A percentile compares a stretch with the other conserved stretches of the same genome.
phyloP scores from a whole-genome alignment of 1,140 invertebrate genomes.

The Dinoponera quadriceps region DNA sequence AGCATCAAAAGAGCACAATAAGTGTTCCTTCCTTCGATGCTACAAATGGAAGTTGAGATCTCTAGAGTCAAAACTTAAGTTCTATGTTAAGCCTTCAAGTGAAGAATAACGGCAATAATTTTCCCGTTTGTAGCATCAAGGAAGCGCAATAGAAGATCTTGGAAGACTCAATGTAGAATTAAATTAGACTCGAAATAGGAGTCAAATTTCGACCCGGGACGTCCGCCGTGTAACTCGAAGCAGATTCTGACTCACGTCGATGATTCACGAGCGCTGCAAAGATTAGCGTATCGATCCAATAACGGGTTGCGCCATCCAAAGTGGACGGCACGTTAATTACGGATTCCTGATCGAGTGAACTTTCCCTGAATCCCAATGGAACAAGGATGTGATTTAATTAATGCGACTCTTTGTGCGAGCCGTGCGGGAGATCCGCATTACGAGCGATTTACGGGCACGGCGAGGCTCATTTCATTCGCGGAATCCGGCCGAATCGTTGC shows the following conservation, averaged over 20 bases:
- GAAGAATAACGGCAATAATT: too few relatives aligned
- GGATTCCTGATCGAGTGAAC: constrained; percentile 51
- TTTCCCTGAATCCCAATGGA: constrained; percentile 33
- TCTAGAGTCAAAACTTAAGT: too few relatives aligned
- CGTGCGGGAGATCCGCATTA: constrained; percentile 36
- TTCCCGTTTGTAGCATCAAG: too few relatives aligned
- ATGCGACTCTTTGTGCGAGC: constrained; percentile 49
- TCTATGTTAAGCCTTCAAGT: too few relatives aligned
- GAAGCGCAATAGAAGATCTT: too few relatives aligned
- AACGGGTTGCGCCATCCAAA: constrained; percentile 9
- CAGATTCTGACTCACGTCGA: not conserved
- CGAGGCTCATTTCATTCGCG: constrained; percentile 39
- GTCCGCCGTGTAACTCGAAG: not conserved
- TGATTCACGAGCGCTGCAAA: constrained; percentile 24
- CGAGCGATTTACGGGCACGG: constrained; percentile 40
- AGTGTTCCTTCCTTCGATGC: too few relatives aligned
- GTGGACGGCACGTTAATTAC: constrained; percentile 51
- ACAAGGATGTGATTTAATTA: constrained; percentile 58
- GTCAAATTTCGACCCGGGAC: not conserved
- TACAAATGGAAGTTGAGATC: too few relatives aligned
- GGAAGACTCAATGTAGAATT: too few relatives aligned
- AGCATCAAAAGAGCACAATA: too few relatives aligned
- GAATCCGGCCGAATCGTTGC: constrained; percentile 35
- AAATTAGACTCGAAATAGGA: too few relatives aligned
- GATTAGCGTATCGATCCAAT: constrained; percentile 14